Evolutionary conservation across 2,113 vertebrate species (phyloP).

Genomic region (Bagarius yarrelli): DNA sequence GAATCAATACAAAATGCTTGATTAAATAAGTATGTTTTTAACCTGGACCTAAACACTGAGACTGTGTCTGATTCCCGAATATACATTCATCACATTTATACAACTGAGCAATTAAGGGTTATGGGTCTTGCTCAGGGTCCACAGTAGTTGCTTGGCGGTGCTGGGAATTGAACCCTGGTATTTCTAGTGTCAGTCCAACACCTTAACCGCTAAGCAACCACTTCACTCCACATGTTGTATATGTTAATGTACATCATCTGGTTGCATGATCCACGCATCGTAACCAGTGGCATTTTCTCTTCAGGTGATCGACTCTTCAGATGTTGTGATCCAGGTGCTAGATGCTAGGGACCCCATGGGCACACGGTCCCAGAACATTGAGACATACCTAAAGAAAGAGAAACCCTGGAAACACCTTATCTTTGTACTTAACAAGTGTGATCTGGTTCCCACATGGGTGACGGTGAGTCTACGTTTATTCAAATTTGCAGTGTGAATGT

Average conservation of each 20-base stretch:
- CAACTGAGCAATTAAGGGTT: too few species aligned
- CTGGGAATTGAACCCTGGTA: too few species aligned
- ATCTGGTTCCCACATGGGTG: slow-evolving; percentile 94
- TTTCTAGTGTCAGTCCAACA: too few species aligned
- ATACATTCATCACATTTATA: too few species aligned
- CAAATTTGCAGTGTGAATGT: neutral
- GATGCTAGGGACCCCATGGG: slow-evolving; percentile 95
- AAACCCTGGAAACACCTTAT: slow-evolving; percentile 97
- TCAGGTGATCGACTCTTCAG: slow-evolving; percentile 96
- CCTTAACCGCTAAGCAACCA: too few species aligned
- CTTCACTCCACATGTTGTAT: neutral
- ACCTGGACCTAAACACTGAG: too few species aligned
- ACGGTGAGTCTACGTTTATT: slow-evolving; percentile 77
- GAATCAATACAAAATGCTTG: too few species aligned
- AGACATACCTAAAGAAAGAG: slow-evolving; percentile 93
- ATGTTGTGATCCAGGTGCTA: slow-evolving; percentile 96
- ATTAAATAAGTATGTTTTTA: too few species aligned
- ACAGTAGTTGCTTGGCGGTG: too few species aligned
- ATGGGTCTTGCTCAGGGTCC: too few species aligned
- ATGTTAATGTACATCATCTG: neutral
- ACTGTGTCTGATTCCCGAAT: too few species aligned
- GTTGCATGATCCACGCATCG: neutral
- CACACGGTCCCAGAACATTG: slow-evolving; percentile 90
- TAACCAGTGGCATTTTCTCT: neutral
- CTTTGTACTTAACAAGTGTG: slow-evolving; percentile 97